Conservation (phyloP, 2,888 invertebrate species). For the Drosophila stalkeri region DNA sequence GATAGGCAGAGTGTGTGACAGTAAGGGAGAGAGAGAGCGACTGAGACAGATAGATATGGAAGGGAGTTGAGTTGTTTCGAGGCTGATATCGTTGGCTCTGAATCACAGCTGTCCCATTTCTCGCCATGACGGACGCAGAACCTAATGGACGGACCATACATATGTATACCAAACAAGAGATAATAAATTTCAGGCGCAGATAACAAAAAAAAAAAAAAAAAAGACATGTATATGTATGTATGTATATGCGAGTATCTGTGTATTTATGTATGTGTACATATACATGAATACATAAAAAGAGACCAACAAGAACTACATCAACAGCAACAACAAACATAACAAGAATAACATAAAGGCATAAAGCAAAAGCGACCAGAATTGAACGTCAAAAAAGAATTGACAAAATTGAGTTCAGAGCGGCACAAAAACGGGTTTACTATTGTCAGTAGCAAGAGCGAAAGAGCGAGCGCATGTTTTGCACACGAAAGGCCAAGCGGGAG, state of each 20-base stretch:
- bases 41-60: background rate
- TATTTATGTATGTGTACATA: background rate
- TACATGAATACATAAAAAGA: conserved; percentile 34
- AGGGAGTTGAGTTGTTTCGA: conserved; percentile 10
- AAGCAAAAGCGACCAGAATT: conserved; percentile 63
- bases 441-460: conserved; percentile 22
- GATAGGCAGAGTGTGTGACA: background rate
- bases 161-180: conserved; percentile 46
- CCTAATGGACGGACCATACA: conserved; percentile 38
- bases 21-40: background rate
- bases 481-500: conserved; percentile 19
- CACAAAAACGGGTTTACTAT: conserved; percentile 50
- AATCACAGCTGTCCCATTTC: conserved; percentile 68
- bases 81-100: conserved; percentile 40
- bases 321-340: conserved; percentile 13
- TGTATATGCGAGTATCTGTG: conserved; percentile 7
- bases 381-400: conserved; percentile 70
- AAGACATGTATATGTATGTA: background rate
- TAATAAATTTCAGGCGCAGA: conserved; percentile 66
- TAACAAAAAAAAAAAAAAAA: conserved; percentile 53
- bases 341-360: conserved; percentile 40
- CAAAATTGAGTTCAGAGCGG: conserved; percentile 73
- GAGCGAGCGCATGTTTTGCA: conserved; percentile 23
- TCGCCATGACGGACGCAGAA: conserved; percentile 45
- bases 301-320: conserved; percentile 40